Evolutionary conservation across 2,113 vertebrate species (phyloP).

Genomic region (Petrocephalus zakoni): DNA sequence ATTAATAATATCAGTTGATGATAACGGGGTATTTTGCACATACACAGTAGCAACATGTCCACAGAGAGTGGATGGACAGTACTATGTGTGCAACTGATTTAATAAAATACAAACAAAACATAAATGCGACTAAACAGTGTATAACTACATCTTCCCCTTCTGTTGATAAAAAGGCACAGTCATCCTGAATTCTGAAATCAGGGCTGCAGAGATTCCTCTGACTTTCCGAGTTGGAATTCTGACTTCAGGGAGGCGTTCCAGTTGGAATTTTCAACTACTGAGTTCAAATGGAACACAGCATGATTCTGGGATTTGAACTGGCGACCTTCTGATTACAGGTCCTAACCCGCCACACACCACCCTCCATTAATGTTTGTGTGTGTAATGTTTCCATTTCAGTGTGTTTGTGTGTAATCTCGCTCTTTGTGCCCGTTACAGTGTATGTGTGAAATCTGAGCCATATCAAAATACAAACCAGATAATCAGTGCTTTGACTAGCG

Average conservation of each 20-base stretch:
- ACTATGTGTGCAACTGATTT: not conserved
- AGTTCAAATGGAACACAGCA: not conserved
- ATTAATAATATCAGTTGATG: not conserved
- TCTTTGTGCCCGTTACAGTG: not conserved
- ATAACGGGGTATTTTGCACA: not conserved
- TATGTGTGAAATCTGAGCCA: not conserved
- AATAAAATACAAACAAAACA: not conserved
- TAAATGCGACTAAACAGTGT: not conserved
- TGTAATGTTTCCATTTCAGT: not conserved
- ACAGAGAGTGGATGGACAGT: not conserved
- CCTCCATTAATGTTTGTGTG: not conserved
- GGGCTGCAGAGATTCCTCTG: not conserved
- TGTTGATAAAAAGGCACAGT: not conserved
- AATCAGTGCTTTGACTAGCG: not conserved
- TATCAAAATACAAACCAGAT: not conserved
- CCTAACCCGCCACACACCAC: not conserved
- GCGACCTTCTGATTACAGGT: not conserved
- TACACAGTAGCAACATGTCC: not conserved
- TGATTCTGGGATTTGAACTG: not conserved
- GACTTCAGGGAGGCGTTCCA: not conserved
- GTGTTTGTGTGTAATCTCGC: not conserved
- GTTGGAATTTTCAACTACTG: not conserved
- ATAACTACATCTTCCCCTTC: not conserved
- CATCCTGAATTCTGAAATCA: not conserved
- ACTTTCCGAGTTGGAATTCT: not conserved